Conservation (phyloP, 2,888 invertebrate species). For the Cryptophagus acutangulus region DNA sequence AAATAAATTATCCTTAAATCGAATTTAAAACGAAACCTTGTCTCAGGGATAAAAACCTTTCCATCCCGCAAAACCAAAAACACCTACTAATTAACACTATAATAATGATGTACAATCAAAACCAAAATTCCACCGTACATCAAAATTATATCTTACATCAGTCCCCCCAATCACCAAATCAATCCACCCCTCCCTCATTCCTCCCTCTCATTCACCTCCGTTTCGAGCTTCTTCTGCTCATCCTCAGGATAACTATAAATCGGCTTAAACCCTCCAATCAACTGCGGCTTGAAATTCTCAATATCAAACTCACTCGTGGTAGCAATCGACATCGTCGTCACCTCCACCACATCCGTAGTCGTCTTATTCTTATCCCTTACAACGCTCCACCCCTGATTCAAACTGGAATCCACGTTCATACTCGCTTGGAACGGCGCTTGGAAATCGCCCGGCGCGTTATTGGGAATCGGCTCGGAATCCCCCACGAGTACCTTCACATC, state of each 20-base stretch:
- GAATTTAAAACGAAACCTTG: no score
- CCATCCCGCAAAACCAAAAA: no score
- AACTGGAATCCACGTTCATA: constrained; percentile 55
- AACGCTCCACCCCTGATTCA: constrained; percentile 61
- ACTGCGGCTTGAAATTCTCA: constrained; percentile 63
- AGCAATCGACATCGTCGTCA: constrained; percentile 39
- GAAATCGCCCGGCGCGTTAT: constrained; percentile 53
- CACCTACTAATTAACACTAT: no score
- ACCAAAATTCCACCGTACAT: no score
- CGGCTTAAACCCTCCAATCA: constrained; percentile 66
- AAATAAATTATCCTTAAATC: no score
- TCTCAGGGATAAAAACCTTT: no score
- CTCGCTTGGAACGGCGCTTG: constrained; percentile 68
- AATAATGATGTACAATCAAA: no score
- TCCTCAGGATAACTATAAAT: constrained; percentile 52
- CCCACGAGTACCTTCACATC: constrained; percentile 26
- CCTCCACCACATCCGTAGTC: constrained; percentile 33
- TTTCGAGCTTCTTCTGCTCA: constrained; percentile 21
- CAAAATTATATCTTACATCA: no score
- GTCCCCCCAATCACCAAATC: no score
- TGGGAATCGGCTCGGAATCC: constrained; percentile 15
- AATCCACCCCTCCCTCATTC: no score
- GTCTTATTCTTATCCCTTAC: constrained; percentile 43
- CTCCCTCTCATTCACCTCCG: constrained; percentile 27
- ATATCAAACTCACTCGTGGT: constrained; percentile 56